These are phyloP conservation scores for Musca domestica DNA, from an alignment of 1,140 invertebrate species.

Conservation along the genomic window DNA sequence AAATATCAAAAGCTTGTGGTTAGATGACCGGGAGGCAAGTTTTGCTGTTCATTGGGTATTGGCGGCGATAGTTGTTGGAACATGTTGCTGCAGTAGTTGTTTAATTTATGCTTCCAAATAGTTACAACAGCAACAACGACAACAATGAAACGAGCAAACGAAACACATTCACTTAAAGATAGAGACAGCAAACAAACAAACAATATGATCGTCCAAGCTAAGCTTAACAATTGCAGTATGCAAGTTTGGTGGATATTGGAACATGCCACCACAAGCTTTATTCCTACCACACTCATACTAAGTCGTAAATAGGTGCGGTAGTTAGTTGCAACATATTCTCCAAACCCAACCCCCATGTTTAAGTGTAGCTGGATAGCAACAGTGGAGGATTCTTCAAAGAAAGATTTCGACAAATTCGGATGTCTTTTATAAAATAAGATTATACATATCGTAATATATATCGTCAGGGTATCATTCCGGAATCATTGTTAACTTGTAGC, in stretches of 20 bases:
- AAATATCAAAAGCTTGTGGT: slow-evolving; percentile 2
- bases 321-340: slow-evolving; percentile 10
- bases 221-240: no score
- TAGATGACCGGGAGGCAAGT: slow-evolving; percentile 12
- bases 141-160: neutral
- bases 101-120: slow-evolving; percentile 15
- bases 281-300: no score
- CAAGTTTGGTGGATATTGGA: no score
- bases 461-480: no score
- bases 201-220: neutral
- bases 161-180: neutral
- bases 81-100: slow-evolving; percentile 11
- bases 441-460: no score
- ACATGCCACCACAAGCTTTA: no score
- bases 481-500: no score
- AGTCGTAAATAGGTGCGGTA: slow-evolving; percentile 13
- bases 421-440: no score
- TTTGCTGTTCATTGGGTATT: neutral
- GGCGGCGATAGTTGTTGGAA: neutral
- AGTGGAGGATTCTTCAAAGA: no score
- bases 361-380: neutral
- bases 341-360: neutral
- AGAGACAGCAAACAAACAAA: neutral
- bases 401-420: no score
- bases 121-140: neutral